Conservation (phyloP, 2,888 invertebrate species). For the Dasysyrphus tricinctus region DNA sequence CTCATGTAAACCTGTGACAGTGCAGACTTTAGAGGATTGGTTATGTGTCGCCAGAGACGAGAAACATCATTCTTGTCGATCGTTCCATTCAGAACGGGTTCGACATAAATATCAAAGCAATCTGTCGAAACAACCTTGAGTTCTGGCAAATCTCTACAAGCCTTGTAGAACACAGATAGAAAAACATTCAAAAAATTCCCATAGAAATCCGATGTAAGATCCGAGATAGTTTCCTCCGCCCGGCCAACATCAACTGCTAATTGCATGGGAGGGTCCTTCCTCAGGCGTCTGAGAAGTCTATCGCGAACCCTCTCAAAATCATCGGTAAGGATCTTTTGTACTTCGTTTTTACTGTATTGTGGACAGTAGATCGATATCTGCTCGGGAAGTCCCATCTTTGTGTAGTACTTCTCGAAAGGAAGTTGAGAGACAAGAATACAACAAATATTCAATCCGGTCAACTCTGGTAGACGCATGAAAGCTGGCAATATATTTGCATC, state of each 20-base stretch:
- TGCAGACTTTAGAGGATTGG: constrained; percentile 89
- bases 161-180: constrained; percentile 92
- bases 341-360: constrained; percentile 91
- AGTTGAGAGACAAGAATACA: constrained; percentile 91
- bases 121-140: constrained; percentile 91
- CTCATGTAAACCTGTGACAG: constrained; percentile 91
- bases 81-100: constrained; percentile 89
- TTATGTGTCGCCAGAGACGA: constrained; percentile 91
- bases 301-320: constrained; percentile 79
- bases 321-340: constrained; percentile 84
- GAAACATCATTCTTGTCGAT: constrained; percentile 87
- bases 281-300: constrained; percentile 68
- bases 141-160: constrained; percentile 93
- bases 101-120: constrained; percentile 90
- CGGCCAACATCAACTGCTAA: constrained; percentile 74
- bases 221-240: constrained; percentile 76
- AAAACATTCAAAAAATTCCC: constrained; percentile 92
- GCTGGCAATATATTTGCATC: constrained; percentile 89
- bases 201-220: constrained; percentile 85
- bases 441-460: constrained; percentile 89
- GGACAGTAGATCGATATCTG: constrained; percentile 90
- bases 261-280: constrained; percentile 75
- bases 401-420: constrained; percentile 91
- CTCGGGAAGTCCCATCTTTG: constrained; percentile 88
- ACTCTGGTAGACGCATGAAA: constrained; percentile 89